Evolutionary conservation across 2,888 invertebrate genomes (phyloP), one percentile per base, ranked within the genome.

Genomic region (Erebia aethiops): DNA sequence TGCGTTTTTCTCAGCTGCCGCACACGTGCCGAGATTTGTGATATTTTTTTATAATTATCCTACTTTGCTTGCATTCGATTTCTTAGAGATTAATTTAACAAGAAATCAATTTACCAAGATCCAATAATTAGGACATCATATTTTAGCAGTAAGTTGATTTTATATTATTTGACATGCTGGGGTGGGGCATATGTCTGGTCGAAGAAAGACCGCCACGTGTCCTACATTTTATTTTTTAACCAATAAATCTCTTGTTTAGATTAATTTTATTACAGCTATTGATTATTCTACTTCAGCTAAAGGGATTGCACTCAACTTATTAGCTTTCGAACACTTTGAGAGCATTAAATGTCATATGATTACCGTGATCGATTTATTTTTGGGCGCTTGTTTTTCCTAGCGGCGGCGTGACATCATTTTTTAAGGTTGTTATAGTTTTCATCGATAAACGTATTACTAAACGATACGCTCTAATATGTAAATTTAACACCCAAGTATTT

Each of bases 11-110:
- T 88, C 88, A 89, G 13, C 89, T 87, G 89, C 90, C 90, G 92
- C 91, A 92, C 93, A 93, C 91, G 93, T 93, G 92, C 92, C 89
- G 87, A 85, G 86, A 85, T 90, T 92, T 92, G 90, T 91, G 89
- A 90, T 91, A 92, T 91, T 91, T 91, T 35, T 91, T 89, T 87
- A 78, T 81, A 87, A 85, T 85, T 84, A 85, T 82, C 88, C 87
- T 86, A 85, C 80, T 87, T 91, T 89, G 81, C 86, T 87, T 84
- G 81, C 81, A 76, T 82, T 80, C 80, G 80, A 78, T 84, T 77
- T 81, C 73, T 75, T 78, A 14, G 11, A 64, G 81, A 84, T 80
- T 80, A 78, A 82, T 26, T 26, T 26, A 81, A 80, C 80, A 26
- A 69, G 64, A 43, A 67, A 67, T 84, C 84, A 82, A 83, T 85